Conservation (phyloP, 1,140 invertebrate genomes). For the Apis cerana region DNA sequence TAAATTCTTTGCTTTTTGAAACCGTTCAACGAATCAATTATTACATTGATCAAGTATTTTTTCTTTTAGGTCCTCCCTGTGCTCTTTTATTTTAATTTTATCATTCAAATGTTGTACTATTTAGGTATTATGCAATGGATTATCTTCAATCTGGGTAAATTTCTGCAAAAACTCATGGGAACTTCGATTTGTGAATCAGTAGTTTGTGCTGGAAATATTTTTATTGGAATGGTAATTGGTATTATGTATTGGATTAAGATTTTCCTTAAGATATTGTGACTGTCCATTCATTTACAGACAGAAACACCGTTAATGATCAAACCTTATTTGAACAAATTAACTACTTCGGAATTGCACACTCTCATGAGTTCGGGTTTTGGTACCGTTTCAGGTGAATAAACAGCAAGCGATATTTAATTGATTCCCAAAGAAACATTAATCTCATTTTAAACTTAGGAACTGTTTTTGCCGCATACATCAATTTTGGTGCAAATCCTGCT, state of each 20-base stretch:
- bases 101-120: slow-evolving; percentile 94
- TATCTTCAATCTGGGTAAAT: slow-evolving; percentile 91
- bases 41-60: background rate
- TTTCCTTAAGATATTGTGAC: background rate
- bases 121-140: slow-evolving; percentile 93
- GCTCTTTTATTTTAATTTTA: slow-evolving; percentile 95
- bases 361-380: slow-evolving; percentile 97
- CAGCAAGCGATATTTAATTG: background rate
- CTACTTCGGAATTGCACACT: slow-evolving; percentile 94
- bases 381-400: slow-evolving; percentile 90
- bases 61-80: slow-evolving; percentile 87
- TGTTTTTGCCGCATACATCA: slow-evolving; percentile 95
- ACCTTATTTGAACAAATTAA: slow-evolving; percentile 91
- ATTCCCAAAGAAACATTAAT: background rate
- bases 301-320: slow-evolving; percentile 95
- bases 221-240: slow-evolving; percentile 89
- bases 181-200: slow-evolving; percentile 96
- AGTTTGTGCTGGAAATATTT: slow-evolving; percentile 94
- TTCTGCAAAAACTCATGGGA: slow-evolving; percentile 87
- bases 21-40: background rate
- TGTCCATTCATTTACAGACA: slow-evolving; percentile 83
- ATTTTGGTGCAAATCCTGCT: slow-evolving; percentile 91
- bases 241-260: background rate
- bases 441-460: slow-evolving; percentile 83
- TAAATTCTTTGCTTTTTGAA: slow-evolving; percentile 31